Evolutionary conservation across 37 sponge, comb jelly and placozoan species (phyloP), one percentile per base, ranked within the genome.

Genomic region (Lycopodina hypogea): DNA sequence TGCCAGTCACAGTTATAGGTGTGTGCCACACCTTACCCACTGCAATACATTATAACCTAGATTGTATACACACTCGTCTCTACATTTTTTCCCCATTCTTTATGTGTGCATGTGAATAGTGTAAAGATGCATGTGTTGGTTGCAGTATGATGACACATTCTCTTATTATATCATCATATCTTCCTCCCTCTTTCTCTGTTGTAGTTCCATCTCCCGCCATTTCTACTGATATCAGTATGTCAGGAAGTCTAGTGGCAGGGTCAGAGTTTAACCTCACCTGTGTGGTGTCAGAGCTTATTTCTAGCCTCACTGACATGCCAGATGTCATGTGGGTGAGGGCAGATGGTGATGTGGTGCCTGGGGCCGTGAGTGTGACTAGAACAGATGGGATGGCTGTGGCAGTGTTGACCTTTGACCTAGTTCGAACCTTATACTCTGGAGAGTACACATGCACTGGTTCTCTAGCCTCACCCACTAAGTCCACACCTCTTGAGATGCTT

Each of bases 181-280:
- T n/a, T n/a, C n/a, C n/a, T n/a, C n/a, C n/a, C n/a, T n/a, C n/a
- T n/a, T n/a, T n/a, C n/a, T n/a, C n/a, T n/a, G n/a, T 68, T 55
- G 15, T 22, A 74, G 74, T 74, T 3, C 74, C 74, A 4, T 9
- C 32, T 12, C 18, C 18, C 1, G 56, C 74, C 22, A 30, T 74
- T n/a, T n/a, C 26, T 38, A 32, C 56, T 29, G n/a, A 23, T 32
- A 70, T 80, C 71, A 70, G 52, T 21, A 23, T 19, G 3, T 56
- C 70, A 56, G 70, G 71, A 35, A 24, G 28, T 40, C 42, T 56
- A 56, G 59, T 70, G 40, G 80, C 80, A 68, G 80, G 80, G 26
- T 29, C 48, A 50, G 48, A 2, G 32, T 80, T 63, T 67, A 70
- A n/a, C 53, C 74, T 82, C 8, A 82, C 56, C 55, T 82, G 82